Conservation (phyloP, 2,888 invertebrate species). For the Coecobrya sp. region DNA sequence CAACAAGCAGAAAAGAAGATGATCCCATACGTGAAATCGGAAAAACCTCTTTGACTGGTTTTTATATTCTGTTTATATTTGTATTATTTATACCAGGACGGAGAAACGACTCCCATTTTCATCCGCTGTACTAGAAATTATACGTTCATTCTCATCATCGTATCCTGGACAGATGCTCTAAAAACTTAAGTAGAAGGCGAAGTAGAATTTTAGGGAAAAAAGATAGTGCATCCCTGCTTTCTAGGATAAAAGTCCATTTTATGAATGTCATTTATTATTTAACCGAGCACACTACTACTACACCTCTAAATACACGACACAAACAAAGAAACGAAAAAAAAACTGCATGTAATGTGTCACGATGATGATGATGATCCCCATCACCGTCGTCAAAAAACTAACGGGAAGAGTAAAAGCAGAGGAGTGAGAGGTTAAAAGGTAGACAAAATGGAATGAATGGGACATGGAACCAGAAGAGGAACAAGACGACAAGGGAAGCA, state of each 20-base stretch:
- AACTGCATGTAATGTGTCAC: neutral
- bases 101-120: neutral
- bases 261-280: conserved; percentile 20
- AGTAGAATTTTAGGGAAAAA: too few species aligned
- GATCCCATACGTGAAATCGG: neutral
- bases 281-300: neutral
- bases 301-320: neutral
- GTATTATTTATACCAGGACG: neutral
- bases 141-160: neutral
- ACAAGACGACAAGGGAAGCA: neutral
- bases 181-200: too few species aligned
- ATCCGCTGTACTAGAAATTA: neutral
- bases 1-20: conserved; percentile 18
- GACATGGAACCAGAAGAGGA: neutral
- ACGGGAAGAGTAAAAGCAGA: neutral
- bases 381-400: neutral
- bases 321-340: neutral
- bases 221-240: too few species aligned
- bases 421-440: conserved; percentile 21
- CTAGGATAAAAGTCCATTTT: neutral
- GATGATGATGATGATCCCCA: neutral
- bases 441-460: conserved; percentile 23
- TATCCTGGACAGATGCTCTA: neutral
- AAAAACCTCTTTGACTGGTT: neutral
- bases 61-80: conserved; percentile 3